Evolutionary conservation across 2,113 vertebrate species (phyloP).

Genomic region (Oenanthe oenanthe): DNA sequence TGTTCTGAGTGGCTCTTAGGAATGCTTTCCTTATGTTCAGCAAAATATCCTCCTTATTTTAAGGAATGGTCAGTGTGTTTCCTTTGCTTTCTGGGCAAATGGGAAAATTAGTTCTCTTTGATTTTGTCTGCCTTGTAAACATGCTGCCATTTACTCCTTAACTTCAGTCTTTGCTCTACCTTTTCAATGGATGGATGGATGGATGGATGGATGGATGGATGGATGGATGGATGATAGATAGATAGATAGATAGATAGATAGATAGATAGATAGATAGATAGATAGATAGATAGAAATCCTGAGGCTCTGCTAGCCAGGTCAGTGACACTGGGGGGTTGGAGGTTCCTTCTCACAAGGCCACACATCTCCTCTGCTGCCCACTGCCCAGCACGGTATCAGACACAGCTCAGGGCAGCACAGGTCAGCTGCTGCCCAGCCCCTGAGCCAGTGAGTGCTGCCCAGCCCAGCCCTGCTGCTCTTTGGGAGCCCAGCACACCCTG

Average conservation of each 20-base stretch:
- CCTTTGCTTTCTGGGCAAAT: background rate
- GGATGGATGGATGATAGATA: background rate
- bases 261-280: background rate
- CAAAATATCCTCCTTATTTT: background rate
- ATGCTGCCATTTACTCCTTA: background rate
- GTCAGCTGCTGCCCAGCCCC: accelerated
- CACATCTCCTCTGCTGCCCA: accelerated
- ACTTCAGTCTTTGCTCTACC: background rate
- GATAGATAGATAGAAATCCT: background rate
- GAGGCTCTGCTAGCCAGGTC: background rate
- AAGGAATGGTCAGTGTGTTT: background rate
- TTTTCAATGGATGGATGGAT: background rate
- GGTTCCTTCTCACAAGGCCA: accelerated
- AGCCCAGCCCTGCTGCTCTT: background rate
- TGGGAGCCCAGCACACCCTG: background rate
- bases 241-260: background rate
- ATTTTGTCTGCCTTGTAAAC: background rate
- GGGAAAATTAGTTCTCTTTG: background rate
- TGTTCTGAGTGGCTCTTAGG: background rate
- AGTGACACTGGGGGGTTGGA: background rate
- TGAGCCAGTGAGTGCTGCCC: background rate
- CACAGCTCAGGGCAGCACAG: accelerated
- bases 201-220: background rate
- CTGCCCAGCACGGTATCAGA: accelerated
- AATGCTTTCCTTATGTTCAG: background rate